Evolutionary conservation across 23 tunicate species (phyloP).

Genomic region (Styela clava): DNA sequence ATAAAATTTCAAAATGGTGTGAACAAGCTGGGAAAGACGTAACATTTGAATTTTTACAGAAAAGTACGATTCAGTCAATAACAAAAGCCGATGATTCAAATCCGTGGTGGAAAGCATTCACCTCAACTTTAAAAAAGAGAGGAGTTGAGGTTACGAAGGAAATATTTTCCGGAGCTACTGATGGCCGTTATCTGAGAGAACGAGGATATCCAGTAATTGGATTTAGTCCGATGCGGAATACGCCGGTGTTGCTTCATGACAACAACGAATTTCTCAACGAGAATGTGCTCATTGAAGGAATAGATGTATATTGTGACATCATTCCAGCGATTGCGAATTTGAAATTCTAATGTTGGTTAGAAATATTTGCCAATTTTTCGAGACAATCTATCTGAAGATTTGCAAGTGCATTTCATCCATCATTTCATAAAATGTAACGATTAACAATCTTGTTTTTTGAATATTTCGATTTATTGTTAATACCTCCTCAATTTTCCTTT

Average conservation of each 20-base stretch:
- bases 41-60: slow-evolving; percentile 37
- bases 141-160: slow-evolving; percentile 14
- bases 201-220: slow-evolving; percentile 24
- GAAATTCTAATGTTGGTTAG: background rate
- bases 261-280: slow-evolving; percentile 32
- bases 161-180: slow-evolving; percentile 28
- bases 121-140: slow-evolving; percentile 34
- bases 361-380: too few relatives aligned
- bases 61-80: background rate
- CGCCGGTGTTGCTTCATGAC: slow-evolving; percentile 31
- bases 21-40: slow-evolving; percentile 71
- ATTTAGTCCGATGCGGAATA: slow-evolving; percentile 27
- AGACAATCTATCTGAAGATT: too few relatives aligned
- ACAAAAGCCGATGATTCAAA: slow-evolving; percentile 40
- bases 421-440: too few relatives aligned
- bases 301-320: slow-evolving; percentile 20
- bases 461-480: too few relatives aligned
- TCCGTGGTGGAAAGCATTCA: slow-evolving; percentile 83
- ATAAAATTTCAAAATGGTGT: slow-evolving; percentile 68
- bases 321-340: slow-evolving; percentile 18
- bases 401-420: too few relatives aligned
- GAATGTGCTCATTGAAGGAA: slow-evolving; percentile 18
- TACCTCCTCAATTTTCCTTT: too few relatives aligned
- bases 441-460: too few relatives aligned
- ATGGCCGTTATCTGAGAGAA: slow-evolving; percentile 19